These are phyloP conservation scores for Diarsia rubi DNA, from an alignment of 2,888 invertebrate species.

Conservation along the genomic window DNA sequence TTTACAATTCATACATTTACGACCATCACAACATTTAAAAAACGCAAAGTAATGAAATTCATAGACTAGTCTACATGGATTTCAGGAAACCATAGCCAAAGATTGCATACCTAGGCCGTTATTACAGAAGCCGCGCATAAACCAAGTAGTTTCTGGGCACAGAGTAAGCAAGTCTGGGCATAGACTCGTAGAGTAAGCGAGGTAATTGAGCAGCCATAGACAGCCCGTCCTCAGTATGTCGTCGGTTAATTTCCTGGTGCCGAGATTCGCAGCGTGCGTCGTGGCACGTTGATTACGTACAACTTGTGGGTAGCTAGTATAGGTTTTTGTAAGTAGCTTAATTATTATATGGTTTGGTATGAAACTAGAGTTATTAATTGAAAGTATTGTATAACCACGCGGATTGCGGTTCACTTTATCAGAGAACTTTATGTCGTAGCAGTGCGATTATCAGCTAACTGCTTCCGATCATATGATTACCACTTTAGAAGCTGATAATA, in stretches of 20 bases:
- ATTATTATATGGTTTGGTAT: constrained; percentile 26
- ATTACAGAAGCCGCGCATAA: constrained; percentile 41
- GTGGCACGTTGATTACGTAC: constrained; percentile 56
- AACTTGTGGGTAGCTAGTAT: constrained; percentile 25
- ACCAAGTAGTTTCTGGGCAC: constrained; percentile 61
- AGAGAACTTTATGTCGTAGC: too few species aligned
- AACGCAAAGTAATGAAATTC: constrained; percentile 39
- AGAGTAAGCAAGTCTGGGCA: constrained; percentile 54
- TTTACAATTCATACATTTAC: background rate
- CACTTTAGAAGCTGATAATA: too few species aligned
- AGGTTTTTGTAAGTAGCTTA: constrained; percentile 41
- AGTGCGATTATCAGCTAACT: too few species aligned
- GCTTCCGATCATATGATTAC: too few species aligned
- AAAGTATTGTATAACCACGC: background rate
- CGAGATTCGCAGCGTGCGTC: constrained; percentile 62
- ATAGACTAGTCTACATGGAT: background rate
- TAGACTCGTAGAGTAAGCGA: constrained; percentile 63
- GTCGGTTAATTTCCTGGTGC: constrained; percentile 83
- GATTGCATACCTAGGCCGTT: constrained; percentile 35
- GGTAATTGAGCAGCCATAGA: constrained; percentile 73
- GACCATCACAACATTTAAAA: constrained; percentile 15
- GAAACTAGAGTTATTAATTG: constrained; percentile 3
- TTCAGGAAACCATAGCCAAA: background rate
- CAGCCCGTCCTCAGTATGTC: constrained; percentile 68
- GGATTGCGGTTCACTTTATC: too few species aligned